A percentile compares a stretch with the other conserved stretches of the same genome.
phyloP scores from a whole-genome alignment of 2,113 vertebrate species.

The Phasianus colchicus region DNA sequence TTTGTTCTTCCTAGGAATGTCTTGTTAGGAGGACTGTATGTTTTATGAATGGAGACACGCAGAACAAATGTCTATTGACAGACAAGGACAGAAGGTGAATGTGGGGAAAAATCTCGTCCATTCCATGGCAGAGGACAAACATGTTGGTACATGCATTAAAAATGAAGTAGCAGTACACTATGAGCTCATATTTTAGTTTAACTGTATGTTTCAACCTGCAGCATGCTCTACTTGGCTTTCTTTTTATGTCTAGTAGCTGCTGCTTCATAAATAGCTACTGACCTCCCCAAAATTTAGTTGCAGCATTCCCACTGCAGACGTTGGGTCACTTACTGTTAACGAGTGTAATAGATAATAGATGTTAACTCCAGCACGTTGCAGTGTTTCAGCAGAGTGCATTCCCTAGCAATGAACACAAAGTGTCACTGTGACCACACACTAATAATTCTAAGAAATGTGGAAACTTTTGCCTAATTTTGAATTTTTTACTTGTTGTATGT shows the following conservation, averaged over 20 bases:
- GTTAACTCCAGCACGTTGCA: constrained; percentile 24
- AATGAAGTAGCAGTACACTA: neutral
- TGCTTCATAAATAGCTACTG: constrained; percentile 29
- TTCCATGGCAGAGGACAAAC: constrained; percentile 34
- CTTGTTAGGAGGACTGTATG: neutral
- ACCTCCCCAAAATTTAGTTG: constrained; percentile 10
- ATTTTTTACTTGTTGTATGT: constrained; percentile 43
- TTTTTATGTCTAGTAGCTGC: neutral
- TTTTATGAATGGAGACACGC: neutral
- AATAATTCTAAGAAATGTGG: constrained; percentile 64
- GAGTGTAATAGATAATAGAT: constrained; percentile 28
- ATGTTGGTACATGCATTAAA: constrained; percentile 19
- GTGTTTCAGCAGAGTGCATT: constrained; percentile 75
- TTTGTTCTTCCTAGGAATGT: neutral
- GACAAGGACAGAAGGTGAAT: constrained; percentile 30
- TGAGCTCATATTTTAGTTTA: neutral
- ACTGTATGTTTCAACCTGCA: neutral
- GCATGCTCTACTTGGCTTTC: neutral
- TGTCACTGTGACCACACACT: constrained; percentile 86
- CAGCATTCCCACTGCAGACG: neutral
- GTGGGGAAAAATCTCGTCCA: neutral
- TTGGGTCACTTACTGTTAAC: constrained; percentile 27
- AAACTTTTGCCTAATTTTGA: constrained; percentile 71
- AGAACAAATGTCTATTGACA: constrained; percentile 37
- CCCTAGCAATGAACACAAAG: constrained; percentile 84